A percentile compares a stretch with the other conserved stretches of the same genome.
These are phyloP conservation scores for Ophonus ardosiacus DNA, from an alignment of 2,888 invertebrate species.

Conservation along the genomic window DNA sequence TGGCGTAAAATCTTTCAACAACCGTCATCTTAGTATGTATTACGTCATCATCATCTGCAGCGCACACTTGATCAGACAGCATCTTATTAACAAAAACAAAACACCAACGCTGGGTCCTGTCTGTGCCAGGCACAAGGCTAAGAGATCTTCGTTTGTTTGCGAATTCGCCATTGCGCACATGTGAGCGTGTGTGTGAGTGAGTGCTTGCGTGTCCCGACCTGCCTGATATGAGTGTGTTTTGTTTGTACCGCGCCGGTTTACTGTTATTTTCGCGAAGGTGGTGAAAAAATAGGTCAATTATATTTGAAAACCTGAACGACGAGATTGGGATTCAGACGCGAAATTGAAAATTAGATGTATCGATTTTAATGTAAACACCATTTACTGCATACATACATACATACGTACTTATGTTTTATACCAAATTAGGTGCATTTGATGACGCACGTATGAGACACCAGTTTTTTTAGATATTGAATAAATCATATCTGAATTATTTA, in stretches of 20 bases:
- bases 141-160: background rate
- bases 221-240: constrained; percentile 28
- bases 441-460: background rate
- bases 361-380: background rate
- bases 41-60: constrained; percentile 20
- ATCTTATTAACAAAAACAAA: constrained; percentile 31
- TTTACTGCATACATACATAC: background rate
- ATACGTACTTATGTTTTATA: background rate
- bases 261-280: constrained; percentile 62
- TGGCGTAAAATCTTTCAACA: background rate
- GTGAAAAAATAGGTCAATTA: constrained; percentile 58
- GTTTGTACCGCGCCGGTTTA: constrained; percentile 50
- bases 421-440: background rate
- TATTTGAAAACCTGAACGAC: constrained; percentile 44
- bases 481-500: background rate
- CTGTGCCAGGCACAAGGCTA: constrained; percentile 32
- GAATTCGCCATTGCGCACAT: background rate
- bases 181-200: background rate
- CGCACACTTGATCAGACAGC: constrained; percentile 21
- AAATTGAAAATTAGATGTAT: background rate
- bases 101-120: constrained; percentile 17
- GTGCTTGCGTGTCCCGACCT: constrained; percentile 3
- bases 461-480: background rate
- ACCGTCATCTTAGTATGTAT: constrained; percentile 8
- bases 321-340: constrained; percentile 1